phyloP scores from a whole-genome alignment of 2,113 vertebrate genomes.

The Protobothrops flavoviridis region DNA sequence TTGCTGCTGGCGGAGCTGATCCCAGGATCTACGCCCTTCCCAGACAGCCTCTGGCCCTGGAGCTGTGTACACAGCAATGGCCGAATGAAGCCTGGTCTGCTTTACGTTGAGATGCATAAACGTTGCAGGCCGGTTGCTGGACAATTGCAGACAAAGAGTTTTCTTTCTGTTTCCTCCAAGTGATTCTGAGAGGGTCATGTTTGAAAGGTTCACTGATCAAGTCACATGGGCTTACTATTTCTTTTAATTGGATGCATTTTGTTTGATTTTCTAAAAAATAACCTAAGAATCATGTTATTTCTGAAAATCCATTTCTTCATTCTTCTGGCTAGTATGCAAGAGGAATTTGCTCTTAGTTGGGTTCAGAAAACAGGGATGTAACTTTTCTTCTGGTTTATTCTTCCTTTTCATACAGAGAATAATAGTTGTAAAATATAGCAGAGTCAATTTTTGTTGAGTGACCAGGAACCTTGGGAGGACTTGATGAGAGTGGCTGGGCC shows the following conservation, averaged over 20 bases:
- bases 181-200: not conserved
- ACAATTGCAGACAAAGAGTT: not conserved
- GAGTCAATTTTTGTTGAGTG: not conserved
- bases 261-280: not conserved
- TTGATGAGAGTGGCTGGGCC: not conserved
- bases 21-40: not conserved
- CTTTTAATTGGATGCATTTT: not conserved
- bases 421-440: not conserved
- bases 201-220: not conserved
- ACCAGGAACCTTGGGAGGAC: not conserved
- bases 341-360: slow-evolving; percentile 25
- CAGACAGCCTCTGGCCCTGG: not conserved
- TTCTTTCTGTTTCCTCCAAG: not conserved
- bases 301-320: not conserved
- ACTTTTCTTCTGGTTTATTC: not conserved
- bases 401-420: not conserved
- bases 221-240: not conserved
- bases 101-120: not conserved
- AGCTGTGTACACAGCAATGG: not conserved
- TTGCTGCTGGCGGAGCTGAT: not conserved
- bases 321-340: slow-evolving; percentile 23
- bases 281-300: not conserved
- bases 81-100: not conserved
- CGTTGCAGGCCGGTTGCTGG: too few species aligned
- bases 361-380: not conserved